Base-by-base conservation (phyloP, 2,888 invertebrate species). In the Polia nebulosa region DNA sequence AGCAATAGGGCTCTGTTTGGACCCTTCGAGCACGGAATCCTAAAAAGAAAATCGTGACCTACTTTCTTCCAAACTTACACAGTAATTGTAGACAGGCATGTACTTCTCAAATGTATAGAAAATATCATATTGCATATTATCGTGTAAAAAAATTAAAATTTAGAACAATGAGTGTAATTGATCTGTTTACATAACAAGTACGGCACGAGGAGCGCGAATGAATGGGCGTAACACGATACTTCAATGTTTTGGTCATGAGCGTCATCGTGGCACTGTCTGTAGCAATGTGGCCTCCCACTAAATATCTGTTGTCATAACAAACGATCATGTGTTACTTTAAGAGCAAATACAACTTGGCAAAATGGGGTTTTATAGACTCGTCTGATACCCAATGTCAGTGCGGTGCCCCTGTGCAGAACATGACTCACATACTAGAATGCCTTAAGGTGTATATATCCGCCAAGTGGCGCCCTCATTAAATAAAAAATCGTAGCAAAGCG, bases 141-240 rank as follows among this genome's bases (percentile, higher is more conserved):
- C 62, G 15, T 34, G 27, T 9, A 11, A n/a, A n/a, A n/a, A n/a
- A n/a, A n/a, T n/a, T 44, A 47, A 36, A 13, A 56, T 22, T 15
- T 22, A 15, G 17, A 56, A 49, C 45, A 49, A 55, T 61, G 53
- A 27, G 9, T 34, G 9, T 53, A 34, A 63, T 61, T 55, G 49
- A 25, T 55, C 29, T 74, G 61, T 74, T 74, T 41, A 61, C 75
- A 61, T 55, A 59, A 74, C 64, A 74, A 67, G 9, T 36, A 29
- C 32, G 45, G 15, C 47, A n/a, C n/a, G n/a, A n/a, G n/a, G n/a
- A n/a, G n/a, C 5, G n/a, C 39, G 34, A 5, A 59, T 64, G 64
- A 74, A 58, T 64, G 61, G 59, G 36, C 47, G 79, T 60, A 68
- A 74, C 20, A 9, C 22, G 29, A 79, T 20, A 44, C 75, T 20